These are phyloP conservation scores for Cotesia chilonis DNA, from an alignment of 1,140 invertebrate genomes.

Conservation along the genomic window DNA sequence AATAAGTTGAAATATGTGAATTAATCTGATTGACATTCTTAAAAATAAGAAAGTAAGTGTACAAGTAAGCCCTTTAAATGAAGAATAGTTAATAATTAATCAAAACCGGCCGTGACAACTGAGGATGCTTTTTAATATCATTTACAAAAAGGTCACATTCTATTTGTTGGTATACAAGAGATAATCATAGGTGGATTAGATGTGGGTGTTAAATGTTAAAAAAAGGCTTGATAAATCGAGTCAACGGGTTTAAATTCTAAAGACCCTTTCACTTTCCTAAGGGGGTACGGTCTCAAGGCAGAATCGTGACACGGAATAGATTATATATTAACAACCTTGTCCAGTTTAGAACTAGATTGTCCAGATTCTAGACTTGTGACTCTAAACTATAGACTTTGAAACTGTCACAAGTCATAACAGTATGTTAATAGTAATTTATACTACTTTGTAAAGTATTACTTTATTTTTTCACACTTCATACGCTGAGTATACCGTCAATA, in stretches of 20 bases:
- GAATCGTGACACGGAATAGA: slow-evolving; percentile 43
- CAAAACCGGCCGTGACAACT: no score
- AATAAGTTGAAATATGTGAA: no score
- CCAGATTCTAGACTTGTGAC: not conserved
- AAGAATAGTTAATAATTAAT: not conserved
- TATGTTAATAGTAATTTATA: not conserved
- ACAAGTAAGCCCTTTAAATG: not conserved
- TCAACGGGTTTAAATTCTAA: slow-evolving; percentile 43
- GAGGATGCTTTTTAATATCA: not conserved
- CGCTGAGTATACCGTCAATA: no score
- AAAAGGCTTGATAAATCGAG: slow-evolving; percentile 39
- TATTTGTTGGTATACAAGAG: not conserved
- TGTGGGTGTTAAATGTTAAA: slow-evolving; percentile 26
- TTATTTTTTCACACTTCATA: not conserved
- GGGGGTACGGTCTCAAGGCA: slow-evolving; percentile 48
- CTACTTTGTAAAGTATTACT: not conserved
- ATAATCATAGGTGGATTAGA: not conserved
- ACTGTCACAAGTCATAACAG: not conserved
- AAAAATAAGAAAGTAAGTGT: not conserved
- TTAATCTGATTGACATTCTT: not conserved
- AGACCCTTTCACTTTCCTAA: slow-evolving; percentile 56
- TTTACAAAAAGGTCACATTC: slow-evolving; percentile 14
- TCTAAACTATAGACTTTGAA: slow-evolving; percentile 1
- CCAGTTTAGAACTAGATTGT: slow-evolving; percentile 10
- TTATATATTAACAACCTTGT: slow-evolving; percentile 13